Base-by-base conservation (phyloP, 2,797 vertebrate genomes). In the Calcarius lapponicus region DNA sequence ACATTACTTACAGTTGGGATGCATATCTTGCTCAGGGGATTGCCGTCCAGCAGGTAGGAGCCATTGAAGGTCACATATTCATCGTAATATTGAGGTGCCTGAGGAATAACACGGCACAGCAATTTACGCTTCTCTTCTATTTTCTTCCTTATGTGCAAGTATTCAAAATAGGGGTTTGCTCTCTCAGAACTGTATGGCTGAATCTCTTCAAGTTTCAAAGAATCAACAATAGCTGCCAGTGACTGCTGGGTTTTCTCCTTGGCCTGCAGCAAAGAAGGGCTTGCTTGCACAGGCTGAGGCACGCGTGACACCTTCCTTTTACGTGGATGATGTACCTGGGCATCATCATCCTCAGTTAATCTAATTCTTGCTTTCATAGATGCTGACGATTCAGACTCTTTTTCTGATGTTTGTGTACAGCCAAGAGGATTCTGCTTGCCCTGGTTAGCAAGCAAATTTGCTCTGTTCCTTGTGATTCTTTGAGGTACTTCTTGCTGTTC, bases 31-130 rank as follows among this genome's bases (percentile, higher is more conserved):
- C 99, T 99, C 97, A 99, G 98, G 7, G 99, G 99, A 96, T 99
- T 99, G 95, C 99, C 99, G 79, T 99, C 99, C 88, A 99, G 97
- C 74, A 99, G 98, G 97, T 99, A 99, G 20, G 99, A 99, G 78
- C 99, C 99, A 54, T 99, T 99, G 97, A 99, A 99, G 34, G 99
- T 99, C 93, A 99, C 99, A 25, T 99, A 99, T 80, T 99, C 99
- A 60, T 99, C 99, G 1, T 99, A 99, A 98, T 99, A 99, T 95
- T 99, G 99, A n/a, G 99, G 99, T 10, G 99, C 99, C 95, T 99
- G 99, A 48, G 99, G 99, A 72, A 98, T 99, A 91, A 99, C 99
- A 51, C 99, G 99, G 97, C 99, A 99, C 76, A 99, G 88, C 92
- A 99, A 98, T 96, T 99, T 99, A 96, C 99, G 99, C 94, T 99